Evolutionary conservation across 1,140 invertebrate species (phyloP).

Genomic region (Lepidotrigona ventralis): DNA sequence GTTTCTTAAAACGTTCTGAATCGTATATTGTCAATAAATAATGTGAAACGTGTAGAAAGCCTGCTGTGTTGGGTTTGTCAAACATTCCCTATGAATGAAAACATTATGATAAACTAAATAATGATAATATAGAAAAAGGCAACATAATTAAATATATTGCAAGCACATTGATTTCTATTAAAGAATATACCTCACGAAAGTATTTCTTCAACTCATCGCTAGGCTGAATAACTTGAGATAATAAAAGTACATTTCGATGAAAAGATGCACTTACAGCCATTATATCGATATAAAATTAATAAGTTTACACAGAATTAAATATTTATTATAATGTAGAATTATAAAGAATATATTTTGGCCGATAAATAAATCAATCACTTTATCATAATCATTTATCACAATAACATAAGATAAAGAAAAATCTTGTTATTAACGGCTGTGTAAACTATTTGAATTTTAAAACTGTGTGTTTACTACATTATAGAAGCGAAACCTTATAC

Average conservation of each 20-base stretch:
- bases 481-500: background rate
- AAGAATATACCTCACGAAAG: constrained; percentile 68
- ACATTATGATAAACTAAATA: background rate
- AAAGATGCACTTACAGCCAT: constrained; percentile 60
- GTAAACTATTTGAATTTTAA: constrained; percentile 38
- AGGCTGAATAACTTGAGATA: constrained; percentile 65
- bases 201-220: constrained; percentile 71
- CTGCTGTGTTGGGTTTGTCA: constrained; percentile 78
- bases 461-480: background rate
- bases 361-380: background rate
- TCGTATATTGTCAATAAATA: constrained; percentile 78
- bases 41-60: constrained; percentile 79
- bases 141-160: background rate
- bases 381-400: too few species aligned
- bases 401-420: background rate
- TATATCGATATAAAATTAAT: background rate
- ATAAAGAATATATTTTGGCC: background rate
- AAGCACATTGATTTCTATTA: background rate
- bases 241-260: constrained; percentile 67
- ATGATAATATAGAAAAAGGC: background rate
- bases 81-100: constrained; percentile 78
- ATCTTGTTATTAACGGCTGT: background rate
- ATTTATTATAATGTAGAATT: background rate
- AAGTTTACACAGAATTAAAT: background rate
- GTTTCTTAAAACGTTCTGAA: constrained; percentile 74